Percentiles rank a stretch among this genome's conserved stretches.
Conservation (phyloP, 2,888 invertebrate genomes). For the Epirrita christyi region DNA sequence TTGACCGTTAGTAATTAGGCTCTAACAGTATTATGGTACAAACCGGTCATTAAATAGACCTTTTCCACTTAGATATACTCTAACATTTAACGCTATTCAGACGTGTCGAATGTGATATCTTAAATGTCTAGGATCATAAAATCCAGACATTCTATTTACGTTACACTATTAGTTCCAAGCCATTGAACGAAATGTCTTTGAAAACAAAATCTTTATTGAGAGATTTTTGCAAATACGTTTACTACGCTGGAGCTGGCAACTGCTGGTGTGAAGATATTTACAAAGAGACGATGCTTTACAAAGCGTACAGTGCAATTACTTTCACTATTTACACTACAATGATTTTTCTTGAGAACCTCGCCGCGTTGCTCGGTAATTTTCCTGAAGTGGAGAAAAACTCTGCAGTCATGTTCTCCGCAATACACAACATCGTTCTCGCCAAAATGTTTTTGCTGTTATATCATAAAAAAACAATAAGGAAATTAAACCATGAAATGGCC, state of each 20-base stretch:
- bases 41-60: conserved; percentile 6
- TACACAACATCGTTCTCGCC: conserved; percentile 69
- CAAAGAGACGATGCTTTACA: conserved; percentile 57
- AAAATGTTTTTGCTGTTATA: conserved; percentile 71
- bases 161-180: conserved; percentile 26
- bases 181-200: conserved; percentile 48
- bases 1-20: conserved; percentile 30
- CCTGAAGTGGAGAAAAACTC: conserved; percentile 74
- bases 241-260: conserved; percentile 67
- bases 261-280: conserved; percentile 66
- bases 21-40: conserved; percentile 2
- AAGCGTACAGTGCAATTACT: conserved; percentile 57
- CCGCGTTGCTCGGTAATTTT: conserved; percentile 66
- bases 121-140: conserved; percentile 17
- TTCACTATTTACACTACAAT: conserved; percentile 66
- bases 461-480: conserved; percentile 66
- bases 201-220: conserved; percentile 61
- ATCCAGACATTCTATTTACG: conserved; percentile 24
- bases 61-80: conserved; percentile 2
- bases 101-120: conserved; percentile 19
- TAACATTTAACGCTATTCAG: conserved; percentile 9
- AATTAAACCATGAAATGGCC: conserved; percentile 70
- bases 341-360: conserved; percentile 72
- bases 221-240: conserved; percentile 67
- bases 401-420: conserved; percentile 73